Percentiles rank a stretch among this genome's conserved stretches.
Conservation (phyloP, 1,140 invertebrate species). For the Atta cephalotes region DNA sequence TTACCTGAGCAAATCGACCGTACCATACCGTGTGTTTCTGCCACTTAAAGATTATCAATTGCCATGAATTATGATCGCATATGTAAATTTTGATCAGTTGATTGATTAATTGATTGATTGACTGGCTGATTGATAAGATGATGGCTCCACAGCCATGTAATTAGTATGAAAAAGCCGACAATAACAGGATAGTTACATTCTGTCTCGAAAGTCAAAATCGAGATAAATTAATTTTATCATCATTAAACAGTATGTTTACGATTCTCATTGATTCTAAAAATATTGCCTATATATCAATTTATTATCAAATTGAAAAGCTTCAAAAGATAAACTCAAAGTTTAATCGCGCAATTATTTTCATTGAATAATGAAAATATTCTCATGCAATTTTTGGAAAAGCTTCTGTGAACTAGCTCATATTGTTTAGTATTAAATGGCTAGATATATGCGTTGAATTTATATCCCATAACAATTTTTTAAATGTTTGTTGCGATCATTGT, state of each 20-base stretch:
- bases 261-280: neutral
- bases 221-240: conserved; percentile 25
- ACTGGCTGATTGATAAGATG: conserved; percentile 43
- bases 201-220: neutral
- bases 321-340: neutral
- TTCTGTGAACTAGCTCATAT: neutral
- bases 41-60: conserved; percentile 81
- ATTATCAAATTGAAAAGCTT: neutral
- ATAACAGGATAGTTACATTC: conserved; percentile 33
- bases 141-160: conserved; percentile 64
- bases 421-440: neutral
- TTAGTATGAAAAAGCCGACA: conserved; percentile 73
- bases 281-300: conserved; percentile 6
- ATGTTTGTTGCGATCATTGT: neutral
- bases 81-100: conserved; percentile 32
- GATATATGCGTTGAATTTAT: neutral
- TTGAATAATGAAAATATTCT: neutral
- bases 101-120: conserved; percentile 7
- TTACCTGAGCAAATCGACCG: conserved; percentile 79
- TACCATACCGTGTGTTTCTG: conserved; percentile 79
- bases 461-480: neutral
- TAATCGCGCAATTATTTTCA: neutral
- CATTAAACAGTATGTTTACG: neutral
- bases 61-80: conserved; percentile 71
- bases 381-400: neutral